Evolutionary conservation across 2,888 invertebrate genomes (phyloP).

Genomic region (Thecocarcelia acutangulata): DNA sequence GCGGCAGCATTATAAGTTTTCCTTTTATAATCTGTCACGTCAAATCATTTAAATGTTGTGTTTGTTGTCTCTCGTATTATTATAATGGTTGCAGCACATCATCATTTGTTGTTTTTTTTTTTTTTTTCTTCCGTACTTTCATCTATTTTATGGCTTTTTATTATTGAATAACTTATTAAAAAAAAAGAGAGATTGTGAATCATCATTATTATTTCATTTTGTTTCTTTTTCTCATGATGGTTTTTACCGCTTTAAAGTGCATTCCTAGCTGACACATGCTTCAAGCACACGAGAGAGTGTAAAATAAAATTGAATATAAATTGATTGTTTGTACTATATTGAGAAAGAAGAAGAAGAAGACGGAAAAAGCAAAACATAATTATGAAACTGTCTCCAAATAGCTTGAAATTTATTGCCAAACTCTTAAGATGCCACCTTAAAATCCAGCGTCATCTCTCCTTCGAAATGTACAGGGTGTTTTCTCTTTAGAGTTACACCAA

Average conservation of each 20-base stretch:
- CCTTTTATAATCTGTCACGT: slow-evolving; percentile 80
- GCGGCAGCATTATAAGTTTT: slow-evolving; percentile 78
- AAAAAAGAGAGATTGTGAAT: slow-evolving; percentile 38
- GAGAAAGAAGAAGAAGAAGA: neutral
- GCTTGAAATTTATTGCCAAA: slow-evolving; percentile 47
- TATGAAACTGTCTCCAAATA: slow-evolving; percentile 46
- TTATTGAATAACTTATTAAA: neutral
- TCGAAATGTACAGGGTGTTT: slow-evolving; percentile 23
- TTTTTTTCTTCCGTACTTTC: slow-evolving; percentile 31
- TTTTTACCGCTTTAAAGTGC: slow-evolving; percentile 34
- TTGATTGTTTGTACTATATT: slow-evolving; percentile 4
- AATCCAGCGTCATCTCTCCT: slow-evolving; percentile 21
- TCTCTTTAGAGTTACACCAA: no score
- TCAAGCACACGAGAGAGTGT: neutral
- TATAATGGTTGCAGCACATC: slow-evolving; percentile 27
- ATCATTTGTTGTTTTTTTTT: neutral
- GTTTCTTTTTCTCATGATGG: slow-evolving; percentile 2
- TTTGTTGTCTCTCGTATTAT: slow-evolving; percentile 39
- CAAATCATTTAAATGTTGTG: slow-evolving; percentile 76
- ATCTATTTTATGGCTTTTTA: neutral
- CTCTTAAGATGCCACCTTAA: slow-evolving; percentile 49
- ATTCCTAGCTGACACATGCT: slow-evolving; percentile 19
- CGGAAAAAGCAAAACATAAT: slow-evolving; percentile 13
- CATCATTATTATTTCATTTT: slow-evolving; percentile 33
- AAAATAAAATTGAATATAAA: slow-evolving; percentile 36